Evolutionary conservation across 2,888 invertebrate genomes (phyloP), one percentile per base, ranked within the genome.

Genomic region (Thereva unica): DNA sequence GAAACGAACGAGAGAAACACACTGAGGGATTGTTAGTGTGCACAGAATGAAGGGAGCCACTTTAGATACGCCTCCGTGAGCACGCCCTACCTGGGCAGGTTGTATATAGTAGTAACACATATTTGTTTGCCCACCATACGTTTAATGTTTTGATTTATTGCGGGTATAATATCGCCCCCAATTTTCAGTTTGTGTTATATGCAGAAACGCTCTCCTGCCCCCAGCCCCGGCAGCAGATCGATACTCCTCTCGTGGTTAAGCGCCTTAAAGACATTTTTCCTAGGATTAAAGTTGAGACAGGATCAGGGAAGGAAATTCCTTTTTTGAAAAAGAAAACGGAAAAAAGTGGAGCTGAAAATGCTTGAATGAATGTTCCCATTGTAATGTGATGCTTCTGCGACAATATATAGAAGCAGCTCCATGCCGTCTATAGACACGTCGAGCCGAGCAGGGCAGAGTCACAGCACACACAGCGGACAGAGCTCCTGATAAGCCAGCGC

Each of bases 111-210:
- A 23, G 23, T 23, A 35, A 8, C 47, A 47, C 37, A 59, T 47
- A 59, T 47, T 47, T 53, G 53, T 47, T 47, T 53, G 53, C 49
- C n/a, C 23, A n/a, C n/a, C 45, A 34, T 50, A 50, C 40, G 9
- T 53, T 50, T 53, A 34, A 50, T 34, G 9, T 53, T 50, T 53
- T 61, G 61, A 61, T 40, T 61, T 61, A 50, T 61, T 35, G n/a
- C 35, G 61, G 23, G 34, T 34, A 41, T 61, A 50, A 50, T 61
- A 61, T 50, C 41, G 5, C 61, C 61, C 4, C 50, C 49, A 50
- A 50, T 59, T 59, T 9, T 47, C 34, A 59, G 12, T 61, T 8
- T 50, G 8, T 61, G 40, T 40, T 35, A 23, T 50, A 34, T 50
- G 23, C 34, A 6, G 8, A 5, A 50, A 50, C 12, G 35, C 35